These are phyloP conservation scores for Sebastes matsubarae DNA, from an alignment of 2,797 vertebrate species.

Conservation along the genomic window DNA sequence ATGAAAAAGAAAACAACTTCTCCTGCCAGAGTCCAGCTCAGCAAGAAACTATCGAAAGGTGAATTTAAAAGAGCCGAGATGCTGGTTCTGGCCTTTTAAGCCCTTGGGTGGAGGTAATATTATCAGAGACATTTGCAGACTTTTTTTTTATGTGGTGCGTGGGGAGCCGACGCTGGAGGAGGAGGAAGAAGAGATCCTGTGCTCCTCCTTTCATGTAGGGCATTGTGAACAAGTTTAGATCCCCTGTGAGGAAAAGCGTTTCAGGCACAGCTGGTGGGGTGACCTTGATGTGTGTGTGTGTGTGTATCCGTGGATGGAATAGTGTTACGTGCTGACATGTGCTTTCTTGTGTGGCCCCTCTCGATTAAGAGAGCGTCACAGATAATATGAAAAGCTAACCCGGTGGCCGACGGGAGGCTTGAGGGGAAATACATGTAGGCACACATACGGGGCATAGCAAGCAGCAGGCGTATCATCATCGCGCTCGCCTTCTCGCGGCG, in stretches of 20 bases:
- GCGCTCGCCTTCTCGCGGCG: constrained; percentile 26
- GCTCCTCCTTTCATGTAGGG: constrained; percentile 63
- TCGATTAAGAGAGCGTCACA: constrained; percentile 61
- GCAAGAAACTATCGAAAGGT: constrained; percentile 11
- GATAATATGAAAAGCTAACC: constrained; percentile 61
- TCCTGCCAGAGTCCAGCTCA: constrained; percentile 1
- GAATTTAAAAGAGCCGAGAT: constrained; percentile 27
- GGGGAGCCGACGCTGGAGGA: constrained; percentile 39
- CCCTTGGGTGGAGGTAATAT: constrained; percentile 26
- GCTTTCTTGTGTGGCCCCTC: constrained; percentile 51
- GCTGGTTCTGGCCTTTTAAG: constrained; percentile 11
- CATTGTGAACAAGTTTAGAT: constrained; percentile 64
- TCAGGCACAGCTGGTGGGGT: constrained; percentile 72
- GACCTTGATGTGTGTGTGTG: constrained; percentile 65
- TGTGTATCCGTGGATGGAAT: constrained; percentile 7
- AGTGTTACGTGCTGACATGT: constrained; percentile 37
- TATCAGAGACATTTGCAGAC: constrained; percentile 30
- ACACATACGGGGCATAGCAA: constrained; percentile 1
- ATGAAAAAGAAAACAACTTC: constrained; percentile 19
- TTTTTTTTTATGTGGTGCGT: constrained; percentile 2
- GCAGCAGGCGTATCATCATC: constrained; percentile 63
- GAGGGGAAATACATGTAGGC: constrained; percentile 9
- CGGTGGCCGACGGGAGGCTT: constrained; percentile 23
- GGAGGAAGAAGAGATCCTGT: constrained; percentile 37
- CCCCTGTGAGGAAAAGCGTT: constrained; percentile 60